Evolutionary conservation across 1,140 invertebrate species (phyloP), one percentile per base, ranked within the genome.

Genomic region (Cydia strobilella): DNA sequence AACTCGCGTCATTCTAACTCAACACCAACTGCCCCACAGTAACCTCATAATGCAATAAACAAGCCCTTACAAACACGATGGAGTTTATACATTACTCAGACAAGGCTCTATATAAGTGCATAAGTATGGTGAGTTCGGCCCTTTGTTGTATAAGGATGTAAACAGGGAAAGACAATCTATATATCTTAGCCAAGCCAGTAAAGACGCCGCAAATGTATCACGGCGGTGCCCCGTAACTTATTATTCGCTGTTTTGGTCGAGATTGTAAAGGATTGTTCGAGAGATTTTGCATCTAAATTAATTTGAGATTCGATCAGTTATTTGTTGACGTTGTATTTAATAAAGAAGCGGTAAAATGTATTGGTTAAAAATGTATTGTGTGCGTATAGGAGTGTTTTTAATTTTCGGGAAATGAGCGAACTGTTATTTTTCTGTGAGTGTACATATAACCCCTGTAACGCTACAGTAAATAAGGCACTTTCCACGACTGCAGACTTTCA

Each of bases 101-200:
- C 54, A 59, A 59, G 54, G 54, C 23, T 23, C 20, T 23, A 59
- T 23, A 1, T 59, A 6, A 23, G 20, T 23, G 12, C 18, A 54
- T 7, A 59, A 12, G 18, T 59, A n/a, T 20, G 10, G 15, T 12
- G 1, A 59, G 20, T 59, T 59, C 23, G 20, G 54, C 7, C 54
- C 54, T 59, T 59, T 59, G 54, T 59, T 23, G 51, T n/a, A 0
- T 54, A 59, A 23, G 20, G 7, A 20, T 23, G 51, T 66, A n/a
- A 69, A 69, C n/a, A 69, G 25, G 62, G 62, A 20, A 63, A 69
- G 65, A 69, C 65, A 69, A 69, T 69, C 65, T 69, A 69, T 69
- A 69, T 69, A 69, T 39, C 65, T 39, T 39, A 69, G 18, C 25
- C 20, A 10, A n/a, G 65, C 35, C 27, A 31, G 65, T 69, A 39